Evolutionary conservation across 1,140 invertebrate genomes (phyloP).

Genomic region (Macrobrachium nipponense): DNA sequence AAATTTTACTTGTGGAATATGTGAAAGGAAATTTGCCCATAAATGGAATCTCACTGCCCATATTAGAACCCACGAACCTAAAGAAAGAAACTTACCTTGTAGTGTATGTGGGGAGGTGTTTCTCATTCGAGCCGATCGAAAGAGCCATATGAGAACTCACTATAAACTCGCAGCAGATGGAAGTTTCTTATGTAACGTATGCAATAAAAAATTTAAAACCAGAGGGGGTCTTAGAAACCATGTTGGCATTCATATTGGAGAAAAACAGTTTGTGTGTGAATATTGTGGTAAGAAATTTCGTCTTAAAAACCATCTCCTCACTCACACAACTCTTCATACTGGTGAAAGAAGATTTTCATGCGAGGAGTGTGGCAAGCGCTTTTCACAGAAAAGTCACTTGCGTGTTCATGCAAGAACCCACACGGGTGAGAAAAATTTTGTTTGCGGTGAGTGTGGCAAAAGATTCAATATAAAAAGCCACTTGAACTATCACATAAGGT

Average conservation of each 20-base stretch:
- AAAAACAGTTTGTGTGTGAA: too few relatives aligned
- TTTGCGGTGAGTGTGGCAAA: slow-evolving; percentile 1
- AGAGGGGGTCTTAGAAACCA: not conserved
- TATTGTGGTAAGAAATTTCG: too few relatives aligned
- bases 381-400: not conserved
- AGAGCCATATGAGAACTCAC: not conserved
- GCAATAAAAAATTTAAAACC: not conserved
- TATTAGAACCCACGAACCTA: not conserved
- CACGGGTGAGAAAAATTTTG: not conserved
- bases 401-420: not conserved
- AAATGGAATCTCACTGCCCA: not conserved
- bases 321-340: not conserved
- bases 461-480: slow-evolving; percentile 1
- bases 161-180: too few relatives aligned
- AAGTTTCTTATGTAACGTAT: not conserved
- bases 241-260: not conserved
- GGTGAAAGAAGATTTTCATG: too few relatives aligned
- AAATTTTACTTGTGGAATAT: slow-evolving; percentile 1
- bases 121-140: not conserved
- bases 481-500: not conserved
- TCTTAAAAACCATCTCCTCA: too few relatives aligned
- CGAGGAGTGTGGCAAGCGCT: not conserved
- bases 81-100: not conserved
- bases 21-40: not conserved
- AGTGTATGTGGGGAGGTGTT: not conserved